These are phyloP conservation scores for Clepsis dumicolana DNA, from an alignment of 2,888 invertebrate species.

Conservation along the genomic window DNA sequence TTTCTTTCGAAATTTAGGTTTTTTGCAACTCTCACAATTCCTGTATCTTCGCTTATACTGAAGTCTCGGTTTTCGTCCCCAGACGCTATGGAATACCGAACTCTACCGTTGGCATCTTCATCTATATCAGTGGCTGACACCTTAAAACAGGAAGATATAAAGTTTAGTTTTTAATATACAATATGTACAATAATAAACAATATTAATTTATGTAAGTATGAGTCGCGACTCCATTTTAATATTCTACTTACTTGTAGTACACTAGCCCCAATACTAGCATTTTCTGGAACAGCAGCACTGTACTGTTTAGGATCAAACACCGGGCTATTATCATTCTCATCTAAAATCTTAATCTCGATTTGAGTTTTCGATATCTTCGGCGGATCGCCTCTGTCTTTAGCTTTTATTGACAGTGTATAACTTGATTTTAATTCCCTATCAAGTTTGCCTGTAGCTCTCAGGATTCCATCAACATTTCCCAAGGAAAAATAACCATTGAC, in stretches of 20 bases:
- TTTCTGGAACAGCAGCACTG: slow-evolving; percentile 95
- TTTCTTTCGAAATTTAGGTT: slow-evolving; percentile 97
- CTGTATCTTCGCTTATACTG: slow-evolving; percentile 96
- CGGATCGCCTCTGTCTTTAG: slow-evolving; percentile 95
- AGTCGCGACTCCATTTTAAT: background rate
- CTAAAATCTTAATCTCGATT: slow-evolving; percentile 91
- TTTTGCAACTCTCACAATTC: slow-evolving; percentile 95
- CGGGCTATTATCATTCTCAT: slow-evolving; percentile 96
- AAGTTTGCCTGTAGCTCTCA: slow-evolving; percentile 93
- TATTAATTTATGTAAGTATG: no score
- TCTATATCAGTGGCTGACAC: slow-evolving; percentile 96
- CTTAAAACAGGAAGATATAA: slow-evolving; percentile 68
- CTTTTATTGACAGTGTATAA: slow-evolving; percentile 92
- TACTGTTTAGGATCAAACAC: slow-evolving; percentile 96
- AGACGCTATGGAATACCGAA: slow-evolving; percentile 94
- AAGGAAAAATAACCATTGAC: slow-evolving; percentile 91
- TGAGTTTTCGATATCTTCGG: slow-evolving; percentile 89
- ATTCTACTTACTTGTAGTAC: slow-evolving; percentile 90
- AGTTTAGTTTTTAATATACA: slow-evolving; percentile 6
- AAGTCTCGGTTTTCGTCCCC: slow-evolving; percentile 97
- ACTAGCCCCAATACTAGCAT: slow-evolving; percentile 96
- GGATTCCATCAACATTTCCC: slow-evolving; percentile 94
- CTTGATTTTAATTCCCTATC: slow-evolving; percentile 93
- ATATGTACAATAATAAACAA: background rate
- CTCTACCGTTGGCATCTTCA: slow-evolving; percentile 95